A percentile compares a stretch with the other conserved stretches of the same genome.
Conservation (phyloP, 2,888 invertebrate genomes). For the Metacarcinus magister region DNA sequence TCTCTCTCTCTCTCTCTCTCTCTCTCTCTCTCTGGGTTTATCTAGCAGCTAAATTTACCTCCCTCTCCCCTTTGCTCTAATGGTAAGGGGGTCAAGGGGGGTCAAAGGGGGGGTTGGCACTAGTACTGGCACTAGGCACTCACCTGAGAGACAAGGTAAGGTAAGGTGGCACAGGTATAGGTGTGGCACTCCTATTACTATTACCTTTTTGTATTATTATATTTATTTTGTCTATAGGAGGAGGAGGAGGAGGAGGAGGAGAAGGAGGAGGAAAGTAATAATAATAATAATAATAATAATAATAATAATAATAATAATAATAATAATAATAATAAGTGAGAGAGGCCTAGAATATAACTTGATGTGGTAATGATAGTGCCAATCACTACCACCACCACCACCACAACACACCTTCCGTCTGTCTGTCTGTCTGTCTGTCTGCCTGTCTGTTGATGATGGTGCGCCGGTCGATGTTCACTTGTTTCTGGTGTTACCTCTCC, state of each 20-base stretch:
- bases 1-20: background rate
- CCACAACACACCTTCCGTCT: background rate
- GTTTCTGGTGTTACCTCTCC: too few species aligned
- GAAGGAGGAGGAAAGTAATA: background rate
- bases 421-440: constrained; percentile 45
- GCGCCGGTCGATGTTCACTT: background rate
- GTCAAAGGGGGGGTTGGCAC: background rate
- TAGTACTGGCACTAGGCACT: background rate
- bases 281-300: too few species aligned
- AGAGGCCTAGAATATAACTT: too few species aligned
- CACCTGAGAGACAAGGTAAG: background rate
- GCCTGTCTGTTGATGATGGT: background rate
- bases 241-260: background rate
- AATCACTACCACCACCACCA: background rate
- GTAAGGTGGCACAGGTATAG: too few species aligned
- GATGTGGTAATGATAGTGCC: background rate
- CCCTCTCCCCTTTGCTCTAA: too few species aligned
- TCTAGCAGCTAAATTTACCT: background rate
- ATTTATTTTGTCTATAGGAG: background rate
- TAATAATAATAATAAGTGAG: too few species aligned
- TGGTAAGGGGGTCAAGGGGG: background rate
- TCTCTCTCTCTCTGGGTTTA: background rate
- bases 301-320: too few species aligned
- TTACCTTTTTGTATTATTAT: too few species aligned
- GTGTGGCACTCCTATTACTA: too few species aligned